Percentiles rank a stretch among this genome's conserved stretches.
phyloP scores from a whole-genome alignment of 2,888 invertebrate genomes.

The Philonicus albiceps region DNA sequence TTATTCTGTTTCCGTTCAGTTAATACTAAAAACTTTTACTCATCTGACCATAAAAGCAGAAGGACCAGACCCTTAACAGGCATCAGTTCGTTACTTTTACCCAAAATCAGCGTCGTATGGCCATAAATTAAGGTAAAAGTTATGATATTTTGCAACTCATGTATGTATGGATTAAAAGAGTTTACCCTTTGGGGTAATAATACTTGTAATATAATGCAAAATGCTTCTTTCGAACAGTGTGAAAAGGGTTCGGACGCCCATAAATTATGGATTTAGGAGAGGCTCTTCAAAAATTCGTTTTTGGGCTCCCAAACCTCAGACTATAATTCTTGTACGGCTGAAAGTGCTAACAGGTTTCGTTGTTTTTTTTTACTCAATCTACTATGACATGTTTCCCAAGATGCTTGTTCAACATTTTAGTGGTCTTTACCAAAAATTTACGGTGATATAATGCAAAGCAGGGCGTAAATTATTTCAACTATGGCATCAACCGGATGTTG shows the following conservation, averaged over 20 bases:
- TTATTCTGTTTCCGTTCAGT: not conserved
- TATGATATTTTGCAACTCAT: conserved; percentile 7
- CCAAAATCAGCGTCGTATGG: not conserved
- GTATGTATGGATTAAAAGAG: conserved; percentile 20
- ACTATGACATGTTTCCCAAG: conserved; percentile 30
- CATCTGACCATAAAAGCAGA: not conserved
- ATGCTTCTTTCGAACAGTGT: conserved; percentile 9
- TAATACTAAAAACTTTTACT: not conserved
- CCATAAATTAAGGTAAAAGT: not conserved
- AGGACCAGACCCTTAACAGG: not conserved
- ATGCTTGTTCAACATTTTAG: conserved; percentile 26
- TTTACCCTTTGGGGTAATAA: conserved; percentile 11
- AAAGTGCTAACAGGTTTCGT: conserved; percentile 8
- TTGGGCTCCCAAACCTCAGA: not conserved
- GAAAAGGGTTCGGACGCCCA: conserved; percentile 11
- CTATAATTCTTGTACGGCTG: not conserved
- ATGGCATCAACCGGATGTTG: not conserved
- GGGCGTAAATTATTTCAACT: not conserved
- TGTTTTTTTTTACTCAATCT: not conserved
- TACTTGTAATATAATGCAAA: conserved; percentile 14
- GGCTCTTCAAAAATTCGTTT: not conserved
- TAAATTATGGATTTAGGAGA: conserved; percentile 7
- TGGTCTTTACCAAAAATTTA: conserved; percentile 9
- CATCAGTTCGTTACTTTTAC: not conserved
- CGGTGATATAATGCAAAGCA: not conserved